phyloP scores from a whole-genome alignment of 1,140 invertebrate genomes.

The Atta colombica region DNA sequence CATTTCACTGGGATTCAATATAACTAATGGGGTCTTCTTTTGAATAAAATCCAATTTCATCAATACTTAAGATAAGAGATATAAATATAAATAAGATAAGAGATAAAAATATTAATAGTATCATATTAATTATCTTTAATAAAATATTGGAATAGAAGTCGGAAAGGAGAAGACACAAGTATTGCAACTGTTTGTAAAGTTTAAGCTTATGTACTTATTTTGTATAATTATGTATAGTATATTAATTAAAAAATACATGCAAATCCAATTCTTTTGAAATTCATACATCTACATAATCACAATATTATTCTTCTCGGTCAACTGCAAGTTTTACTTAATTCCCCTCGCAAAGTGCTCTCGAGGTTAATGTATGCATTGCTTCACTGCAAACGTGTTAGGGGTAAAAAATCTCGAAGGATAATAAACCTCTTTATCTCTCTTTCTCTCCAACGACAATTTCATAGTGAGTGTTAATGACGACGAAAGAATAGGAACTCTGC shows the following conservation, averaged over 20 bases:
- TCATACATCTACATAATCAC: neutral
- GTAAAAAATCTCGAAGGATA: neutral
- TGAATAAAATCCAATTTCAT: neutral
- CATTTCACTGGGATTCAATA: too few relatives aligned
- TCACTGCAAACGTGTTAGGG: neutral
- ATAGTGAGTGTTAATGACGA: conserved; percentile 31
- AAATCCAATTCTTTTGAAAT: neutral
- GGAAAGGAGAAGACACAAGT: neutral
- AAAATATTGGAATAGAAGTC: neutral
- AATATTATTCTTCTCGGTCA: neutral
- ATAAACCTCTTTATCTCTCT: conserved; percentile 9
- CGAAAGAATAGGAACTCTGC: conserved; percentile 72
- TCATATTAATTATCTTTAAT: neutral
- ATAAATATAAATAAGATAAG: neutral
- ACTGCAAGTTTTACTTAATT: neutral
- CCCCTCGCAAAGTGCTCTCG: neutral
- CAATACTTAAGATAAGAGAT: neutral
- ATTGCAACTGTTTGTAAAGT: neutral
- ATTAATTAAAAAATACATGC: neutral
- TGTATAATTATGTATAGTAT: neutral
- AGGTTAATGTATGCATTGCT: neutral
- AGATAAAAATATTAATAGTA: neutral
- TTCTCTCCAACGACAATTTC: neutral
- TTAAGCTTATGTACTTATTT: neutral
- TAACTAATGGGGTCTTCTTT: neutral